phyloP scores from a whole-genome alignment of 1,140 invertebrate species.

The Aphelenchoides fujianensis region DNA sequence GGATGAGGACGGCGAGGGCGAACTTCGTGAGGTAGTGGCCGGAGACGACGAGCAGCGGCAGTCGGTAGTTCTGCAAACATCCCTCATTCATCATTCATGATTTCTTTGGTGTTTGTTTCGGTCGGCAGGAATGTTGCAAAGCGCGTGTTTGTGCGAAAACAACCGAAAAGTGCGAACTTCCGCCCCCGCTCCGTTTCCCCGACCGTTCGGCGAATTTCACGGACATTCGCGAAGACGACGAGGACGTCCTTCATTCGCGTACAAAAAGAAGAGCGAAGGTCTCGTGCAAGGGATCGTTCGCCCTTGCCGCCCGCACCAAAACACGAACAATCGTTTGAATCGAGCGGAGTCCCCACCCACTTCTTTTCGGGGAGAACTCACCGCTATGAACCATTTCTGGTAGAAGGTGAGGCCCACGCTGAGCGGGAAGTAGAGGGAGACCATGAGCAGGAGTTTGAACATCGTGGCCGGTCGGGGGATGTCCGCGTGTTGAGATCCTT shows the following conservation, averaged over 20 bases:
- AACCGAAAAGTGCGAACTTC: background rate
- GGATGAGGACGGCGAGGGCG: slow-evolving; percentile 38
- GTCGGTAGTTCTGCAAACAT: slow-evolving; percentile 49
- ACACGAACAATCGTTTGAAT: slow-evolving; percentile 6
- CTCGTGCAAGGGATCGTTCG: too few relatives aligned
- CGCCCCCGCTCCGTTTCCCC: background rate
- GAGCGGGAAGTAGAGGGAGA: slow-evolving; percentile 79
- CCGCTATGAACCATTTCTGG: slow-evolving; percentile 84
- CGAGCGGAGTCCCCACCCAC: background rate
- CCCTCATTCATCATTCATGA: too few relatives aligned
- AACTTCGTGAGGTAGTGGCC: slow-evolving; percentile 60
- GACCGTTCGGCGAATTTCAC: slow-evolving; percentile 2
- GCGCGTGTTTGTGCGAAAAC: background rate
- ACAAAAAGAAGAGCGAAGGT: too few relatives aligned
- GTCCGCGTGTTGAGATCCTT: too few relatives aligned
- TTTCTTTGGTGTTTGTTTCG: background rate
- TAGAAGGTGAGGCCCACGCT: slow-evolving; percentile 95
- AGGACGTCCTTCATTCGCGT: background rate
- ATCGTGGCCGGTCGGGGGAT: too few relatives aligned
- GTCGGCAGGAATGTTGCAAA: background rate
- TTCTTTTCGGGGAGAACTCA: slow-evolving; percentile 64
- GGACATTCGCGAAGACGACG: background rate
- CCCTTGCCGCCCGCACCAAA: too few relatives aligned
- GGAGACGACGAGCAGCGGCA: slow-evolving; percentile 57
- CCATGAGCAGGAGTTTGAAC: slow-evolving; percentile 56